Evolutionary conservation across 1,140 invertebrate genomes (phyloP).

Genomic region (Nomia melanderi): DNA sequence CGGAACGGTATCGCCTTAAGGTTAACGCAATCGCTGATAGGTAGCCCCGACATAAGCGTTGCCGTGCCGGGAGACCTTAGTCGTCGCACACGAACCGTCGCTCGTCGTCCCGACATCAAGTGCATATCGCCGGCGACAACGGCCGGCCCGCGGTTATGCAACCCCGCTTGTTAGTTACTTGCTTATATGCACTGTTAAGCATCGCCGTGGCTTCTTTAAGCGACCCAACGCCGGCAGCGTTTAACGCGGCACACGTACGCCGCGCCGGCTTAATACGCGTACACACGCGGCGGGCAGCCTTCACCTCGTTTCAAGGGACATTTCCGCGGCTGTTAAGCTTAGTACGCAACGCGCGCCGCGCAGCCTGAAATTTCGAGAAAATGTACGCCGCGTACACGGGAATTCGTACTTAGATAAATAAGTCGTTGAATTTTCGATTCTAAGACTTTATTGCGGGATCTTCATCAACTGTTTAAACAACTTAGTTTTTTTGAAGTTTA

Average conservation of each 20-base stretch:
- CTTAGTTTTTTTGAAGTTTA: too few species aligned
- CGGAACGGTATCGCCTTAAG: slow-evolving; percentile 49
- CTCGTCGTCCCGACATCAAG: slow-evolving; percentile 36
- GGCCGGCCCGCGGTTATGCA: slow-evolving; percentile 62
- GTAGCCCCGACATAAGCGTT: slow-evolving; percentile 24
- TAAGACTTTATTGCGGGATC: too few species aligned
- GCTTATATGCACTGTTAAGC: slow-evolving; percentile 63
- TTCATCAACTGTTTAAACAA: too few species aligned
- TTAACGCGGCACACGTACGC: not conserved
- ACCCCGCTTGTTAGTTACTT: slow-evolving; percentile 52
- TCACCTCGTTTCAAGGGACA: slow-evolving; percentile 78
- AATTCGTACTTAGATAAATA: too few species aligned
- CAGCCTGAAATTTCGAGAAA: too few species aligned
- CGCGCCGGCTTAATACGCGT: slow-evolving; percentile 11
- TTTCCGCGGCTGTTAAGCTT: slow-evolving; percentile 73
- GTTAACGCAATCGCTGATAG: slow-evolving; percentile 61
- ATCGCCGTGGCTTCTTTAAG: slow-evolving; percentile 57
- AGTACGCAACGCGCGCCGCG: not conserved
- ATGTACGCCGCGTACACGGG: too few species aligned
- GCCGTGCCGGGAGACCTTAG: slow-evolving; percentile 49
- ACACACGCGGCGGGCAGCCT: slow-evolving; percentile 67
- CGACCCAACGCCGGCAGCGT: slow-evolving; percentile 38
- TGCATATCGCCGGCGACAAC: slow-evolving; percentile 47
- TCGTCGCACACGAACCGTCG: slow-evolving; percentile 40
- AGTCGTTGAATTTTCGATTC: too few species aligned